Evolutionary conservation across 1,140 invertebrate species (phyloP).

Genomic region (Tenebrio molitor): DNA sequence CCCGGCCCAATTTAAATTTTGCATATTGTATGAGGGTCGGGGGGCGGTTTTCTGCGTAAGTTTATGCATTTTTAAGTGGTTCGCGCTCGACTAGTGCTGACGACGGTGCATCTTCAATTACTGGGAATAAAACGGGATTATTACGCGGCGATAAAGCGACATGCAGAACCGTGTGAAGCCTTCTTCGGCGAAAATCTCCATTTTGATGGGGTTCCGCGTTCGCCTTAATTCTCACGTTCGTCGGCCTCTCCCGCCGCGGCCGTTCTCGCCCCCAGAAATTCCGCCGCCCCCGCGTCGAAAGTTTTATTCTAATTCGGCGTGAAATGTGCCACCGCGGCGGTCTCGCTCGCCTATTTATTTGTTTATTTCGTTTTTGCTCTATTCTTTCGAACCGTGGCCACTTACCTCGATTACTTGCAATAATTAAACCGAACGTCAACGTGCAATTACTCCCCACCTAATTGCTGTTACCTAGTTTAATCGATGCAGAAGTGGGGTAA

Average conservation of each 20-base stretch:
- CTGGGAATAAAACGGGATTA: constrained; percentile 38
- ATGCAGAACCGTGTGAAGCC: constrained; percentile 35
- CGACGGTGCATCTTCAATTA: constrained; percentile 41
- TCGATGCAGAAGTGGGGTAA: constrained; percentile 23
- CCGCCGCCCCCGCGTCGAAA: too few relatives aligned
- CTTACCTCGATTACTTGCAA: too few relatives aligned
- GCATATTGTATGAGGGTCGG: constrained; percentile 37
- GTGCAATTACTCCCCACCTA: background rate
- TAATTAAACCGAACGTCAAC: too few relatives aligned
- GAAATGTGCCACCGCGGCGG: too few relatives aligned
- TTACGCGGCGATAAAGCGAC: constrained; percentile 28
- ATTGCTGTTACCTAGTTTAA: constrained; percentile 6
- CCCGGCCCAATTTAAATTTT: constrained; percentile 42
- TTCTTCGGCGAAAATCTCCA: constrained; percentile 33
- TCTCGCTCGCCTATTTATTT: too few relatives aligned
- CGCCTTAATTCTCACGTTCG: constrained; percentile 26
- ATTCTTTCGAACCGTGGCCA: too few relatives aligned
- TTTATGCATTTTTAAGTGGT: constrained; percentile 44
- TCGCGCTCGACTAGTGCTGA: constrained; percentile 34
- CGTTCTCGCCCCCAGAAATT: too few relatives aligned
- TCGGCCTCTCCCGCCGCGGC: constrained; percentile 6
- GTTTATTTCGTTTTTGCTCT: too few relatives aligned
- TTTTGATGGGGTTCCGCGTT: constrained; percentile 30
- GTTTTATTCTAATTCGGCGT: too few relatives aligned
- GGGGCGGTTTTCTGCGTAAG: constrained; percentile 22